A percentile compares a stretch with the other conserved stretches of the same genome.
Evolutionary conservation across 2,888 invertebrate genomes (phyloP).

Genomic region (Capitulum mitella): DNA sequence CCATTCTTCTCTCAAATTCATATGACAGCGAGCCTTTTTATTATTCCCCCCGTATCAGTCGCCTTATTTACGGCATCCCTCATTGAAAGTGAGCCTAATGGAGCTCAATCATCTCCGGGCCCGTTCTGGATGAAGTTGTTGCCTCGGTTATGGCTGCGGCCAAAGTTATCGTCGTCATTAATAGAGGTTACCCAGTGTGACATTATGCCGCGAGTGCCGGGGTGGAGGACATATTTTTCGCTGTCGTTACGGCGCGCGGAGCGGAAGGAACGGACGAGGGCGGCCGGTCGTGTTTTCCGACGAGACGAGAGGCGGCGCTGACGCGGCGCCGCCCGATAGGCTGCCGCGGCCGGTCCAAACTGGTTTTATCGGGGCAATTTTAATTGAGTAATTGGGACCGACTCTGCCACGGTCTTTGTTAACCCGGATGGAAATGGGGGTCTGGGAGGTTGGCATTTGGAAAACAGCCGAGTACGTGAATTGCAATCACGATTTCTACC

Average conservation of each 20-base stretch:
- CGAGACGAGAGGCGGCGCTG: neutral
- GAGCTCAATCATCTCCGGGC: neutral
- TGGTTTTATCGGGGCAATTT: too few relatives aligned
- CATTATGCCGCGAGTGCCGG: neutral
- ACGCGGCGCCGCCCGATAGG: too few relatives aligned
- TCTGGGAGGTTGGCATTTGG: too few relatives aligned
- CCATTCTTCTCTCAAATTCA: conserved; percentile 22
- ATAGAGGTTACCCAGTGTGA: conserved; percentile 19
- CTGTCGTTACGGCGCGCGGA: neutral
- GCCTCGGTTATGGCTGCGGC: conserved; percentile 16
- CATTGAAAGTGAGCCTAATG: conserved; percentile 21
- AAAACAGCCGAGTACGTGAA: too few relatives aligned
- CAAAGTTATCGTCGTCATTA: conserved; percentile 14
- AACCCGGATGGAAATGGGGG: too few relatives aligned
- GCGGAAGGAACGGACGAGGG: neutral
- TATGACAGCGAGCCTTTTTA: conserved; percentile 20
- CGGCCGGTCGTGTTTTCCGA: neutral
- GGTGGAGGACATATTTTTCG: neutral
- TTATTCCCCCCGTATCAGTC: neutral
- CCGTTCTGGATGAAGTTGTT: conserved; percentile 8
- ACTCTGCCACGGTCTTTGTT: too few relatives aligned
- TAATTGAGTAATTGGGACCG: too few relatives aligned
- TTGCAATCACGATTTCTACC: too few relatives aligned
- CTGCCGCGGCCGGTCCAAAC: too few relatives aligned
- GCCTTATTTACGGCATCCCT: conserved; percentile 15